Conservation (phyloP, 2,888 invertebrate genomes). For the Yponomeuta evonymella region DNA sequence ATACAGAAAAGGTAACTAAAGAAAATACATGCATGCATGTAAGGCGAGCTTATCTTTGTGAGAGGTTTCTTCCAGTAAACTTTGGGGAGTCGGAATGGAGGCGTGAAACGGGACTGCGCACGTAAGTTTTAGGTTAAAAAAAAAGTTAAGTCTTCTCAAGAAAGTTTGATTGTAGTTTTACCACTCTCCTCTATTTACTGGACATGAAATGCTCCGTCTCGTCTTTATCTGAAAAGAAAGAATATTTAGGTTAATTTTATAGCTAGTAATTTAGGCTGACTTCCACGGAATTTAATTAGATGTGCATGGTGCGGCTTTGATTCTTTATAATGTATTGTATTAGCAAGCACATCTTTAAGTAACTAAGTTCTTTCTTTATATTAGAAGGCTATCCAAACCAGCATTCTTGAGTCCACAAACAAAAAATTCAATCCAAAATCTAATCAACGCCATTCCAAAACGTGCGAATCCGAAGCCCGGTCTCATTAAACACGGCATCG, state of each 20-base stretch:
- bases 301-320: neutral
- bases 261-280: neutral
- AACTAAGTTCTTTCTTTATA: neutral
- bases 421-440: neutral
- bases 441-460: neutral
- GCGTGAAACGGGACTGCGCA: too few species aligned
- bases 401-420: neutral
- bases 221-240: neutral
- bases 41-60: too few species aligned
- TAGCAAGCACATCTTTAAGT: neutral
- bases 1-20: too few species aligned
- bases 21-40: too few species aligned
- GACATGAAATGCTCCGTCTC: neutral
- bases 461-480: neutral
- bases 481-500: neutral
- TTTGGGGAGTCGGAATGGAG: too few species aligned
- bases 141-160: too few species aligned
- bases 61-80: too few species aligned
- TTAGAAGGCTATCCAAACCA: conserved; percentile 6
- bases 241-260: neutral
- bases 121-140: too few species aligned
- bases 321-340: neutral
- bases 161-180: neutral
- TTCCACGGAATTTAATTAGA: too few species aligned
- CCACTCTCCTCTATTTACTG: neutral